Evolutionary conservation across 2,888 invertebrate species (phyloP).

Genomic region (Rugalucina vietnamica): DNA sequence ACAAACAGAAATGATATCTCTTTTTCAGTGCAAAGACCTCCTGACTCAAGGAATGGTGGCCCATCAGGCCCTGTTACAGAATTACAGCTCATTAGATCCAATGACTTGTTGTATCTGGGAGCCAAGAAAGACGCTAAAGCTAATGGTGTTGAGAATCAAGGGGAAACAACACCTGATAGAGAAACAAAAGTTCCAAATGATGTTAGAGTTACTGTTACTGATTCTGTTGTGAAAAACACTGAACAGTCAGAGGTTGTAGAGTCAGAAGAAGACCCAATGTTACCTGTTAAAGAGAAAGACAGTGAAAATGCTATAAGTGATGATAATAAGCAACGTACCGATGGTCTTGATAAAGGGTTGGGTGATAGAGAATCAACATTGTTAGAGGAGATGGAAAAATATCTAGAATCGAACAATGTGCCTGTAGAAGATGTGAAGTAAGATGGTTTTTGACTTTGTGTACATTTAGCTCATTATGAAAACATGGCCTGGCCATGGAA

Average conservation of each 20-base stretch:
- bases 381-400: conserved; percentile 43
- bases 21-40: not conserved
- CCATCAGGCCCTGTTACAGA: conserved; percentile 54
- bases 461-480: no score
- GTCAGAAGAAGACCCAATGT: not conserved
- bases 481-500: no score
- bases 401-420: conserved; percentile 44
- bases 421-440: not conserved
- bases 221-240: not conserved
- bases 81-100: conserved; percentile 49
- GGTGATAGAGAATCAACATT: conserved; percentile 16
- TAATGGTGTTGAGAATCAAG: not conserved
- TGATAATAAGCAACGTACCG: not conserved
- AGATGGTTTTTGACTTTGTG: no score
- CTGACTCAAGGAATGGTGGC: conserved; percentile 9
- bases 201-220: not conserved
- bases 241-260: not conserved
- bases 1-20: no score
- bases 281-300: not conserved
- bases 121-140: conserved; percentile 6
- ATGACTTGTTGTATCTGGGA: conserved; percentile 46
- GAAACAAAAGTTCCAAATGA: not conserved
- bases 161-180: not conserved
- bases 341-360: not conserved
- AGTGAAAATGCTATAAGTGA: not conserved